Evolutionary conservation across 2,888 invertebrate genomes (phyloP).

Genomic region (Lymantria dispar): DNA sequence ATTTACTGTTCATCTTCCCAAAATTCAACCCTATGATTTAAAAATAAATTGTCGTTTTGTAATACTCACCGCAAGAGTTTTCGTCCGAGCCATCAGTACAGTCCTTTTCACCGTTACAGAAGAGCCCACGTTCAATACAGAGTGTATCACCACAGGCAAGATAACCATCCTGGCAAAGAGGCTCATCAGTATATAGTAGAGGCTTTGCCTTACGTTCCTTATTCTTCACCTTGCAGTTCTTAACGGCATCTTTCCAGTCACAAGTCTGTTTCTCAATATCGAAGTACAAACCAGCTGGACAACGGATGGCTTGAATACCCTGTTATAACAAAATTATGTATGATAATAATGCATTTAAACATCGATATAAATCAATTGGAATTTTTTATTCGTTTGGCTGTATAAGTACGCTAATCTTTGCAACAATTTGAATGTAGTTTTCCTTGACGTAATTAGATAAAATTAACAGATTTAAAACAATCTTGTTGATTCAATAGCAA

Average conservation of each 20-base stretch:
- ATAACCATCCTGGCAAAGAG: conserved; percentile 92
- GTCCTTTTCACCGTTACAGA: conserved; percentile 96
- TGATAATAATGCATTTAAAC: neutral
- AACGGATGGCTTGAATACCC: conserved; percentile 96
- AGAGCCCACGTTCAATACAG: conserved; percentile 94
- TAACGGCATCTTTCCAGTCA: conserved; percentile 96
- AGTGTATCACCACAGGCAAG: conserved; percentile 93
- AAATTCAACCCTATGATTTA: no score
- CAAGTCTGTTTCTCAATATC: conserved; percentile 97
- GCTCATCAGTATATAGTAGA: conserved; percentile 93
- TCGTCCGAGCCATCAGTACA: conserved; percentile 95
- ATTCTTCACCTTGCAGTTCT: conserved; percentile 94
- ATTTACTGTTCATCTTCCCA: no score
- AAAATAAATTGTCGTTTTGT: neutral
- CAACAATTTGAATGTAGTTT: no score
- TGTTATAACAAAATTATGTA: conserved; percentile 49
- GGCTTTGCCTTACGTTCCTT: conserved; percentile 95
- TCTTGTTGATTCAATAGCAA: no score
- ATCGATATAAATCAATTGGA: no score
- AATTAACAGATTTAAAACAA: no score
- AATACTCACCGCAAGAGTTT: conserved; percentile 92
- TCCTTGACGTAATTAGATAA: no score
- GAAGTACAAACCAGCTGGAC: conserved; percentile 95
- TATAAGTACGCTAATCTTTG: no score
- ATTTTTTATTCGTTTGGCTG: no score